Base-by-base conservation (phyloP, 2,113 vertebrate species). In the Henicopernis longicauda region DNA sequence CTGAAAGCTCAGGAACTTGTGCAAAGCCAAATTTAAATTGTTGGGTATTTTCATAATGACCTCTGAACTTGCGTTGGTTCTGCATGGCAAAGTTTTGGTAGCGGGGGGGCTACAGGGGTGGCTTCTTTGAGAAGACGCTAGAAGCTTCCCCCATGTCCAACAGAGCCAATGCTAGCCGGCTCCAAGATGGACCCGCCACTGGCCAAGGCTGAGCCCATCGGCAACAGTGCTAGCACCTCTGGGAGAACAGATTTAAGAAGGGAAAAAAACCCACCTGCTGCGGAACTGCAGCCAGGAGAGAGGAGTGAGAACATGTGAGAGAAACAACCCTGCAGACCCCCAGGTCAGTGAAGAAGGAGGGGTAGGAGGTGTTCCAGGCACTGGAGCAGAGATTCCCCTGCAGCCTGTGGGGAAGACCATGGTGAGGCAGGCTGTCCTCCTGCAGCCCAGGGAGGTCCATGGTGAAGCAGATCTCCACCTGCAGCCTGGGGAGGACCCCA, bases 101-200 rank as follows among this genome's bases (percentile, higher is more conserved):
- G 40, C 2, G 2, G 25, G 23, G 11, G 23, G 11, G 11, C 26
- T 44, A 14, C 16, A 44, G 23, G 10, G 22, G 21, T 44, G 27
- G 19, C 49, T 54, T 72, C 34, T 54, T 14, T 54, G 17, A 52
- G 19, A 52, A 50, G 47, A 9, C 27, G 9, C 9, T 27, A 27
- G 26, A 54, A 54, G 52, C 26, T 54, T 54, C 52, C 52, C 12
- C 5, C 7, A 15, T 21, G 26, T 72, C 47, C 4, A 6, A 50
- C 27, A 21, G 47, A 70, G 25, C 34, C 36, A 72, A 23, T 18
- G 50, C 27, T 20, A 54, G 29, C 36, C 0, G 4, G 26, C 49
- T 38, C n/a, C 47, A 50, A 16, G 9, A 29, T 0, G 4, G n/a
- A 50, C 25, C 13, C 1, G 0, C 47, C 1, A 0, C 36, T 42